phyloP scores from a whole-genome alignment of 1,140 invertebrate genomes.

The Drosophila pseudoobscura region DNA sequence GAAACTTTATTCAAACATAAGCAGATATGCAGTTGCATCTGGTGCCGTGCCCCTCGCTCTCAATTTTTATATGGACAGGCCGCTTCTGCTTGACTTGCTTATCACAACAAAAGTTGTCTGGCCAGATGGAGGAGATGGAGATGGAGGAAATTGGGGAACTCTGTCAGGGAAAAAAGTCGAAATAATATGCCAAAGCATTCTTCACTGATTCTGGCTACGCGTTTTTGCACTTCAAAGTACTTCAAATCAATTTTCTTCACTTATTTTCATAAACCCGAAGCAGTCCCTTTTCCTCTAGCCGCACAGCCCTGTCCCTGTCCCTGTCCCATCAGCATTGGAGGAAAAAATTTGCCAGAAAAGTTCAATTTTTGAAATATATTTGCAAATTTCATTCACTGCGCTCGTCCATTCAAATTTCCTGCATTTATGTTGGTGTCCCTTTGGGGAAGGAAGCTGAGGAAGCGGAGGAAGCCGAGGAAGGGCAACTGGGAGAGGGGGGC shows the following conservation, averaged over 20 bases:
- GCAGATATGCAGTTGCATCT: constrained; percentile 51
- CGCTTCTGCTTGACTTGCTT: constrained; percentile 74
- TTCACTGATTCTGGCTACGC: constrained; percentile 78
- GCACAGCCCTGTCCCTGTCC: neutral
- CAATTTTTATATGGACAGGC: constrained; percentile 45
- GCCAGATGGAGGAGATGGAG: constrained; percentile 23
- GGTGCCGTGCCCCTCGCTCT: neutral
- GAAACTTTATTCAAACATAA: constrained; percentile 64
- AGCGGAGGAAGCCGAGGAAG: constrained; percentile 1
- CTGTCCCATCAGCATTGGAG: constrained; percentile 27
- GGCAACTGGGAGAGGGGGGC: constrained; percentile 18
- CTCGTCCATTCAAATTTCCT: constrained; percentile 83
- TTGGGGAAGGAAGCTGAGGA: constrained; percentile 42
- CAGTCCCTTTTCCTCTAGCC: constrained; percentile 18
- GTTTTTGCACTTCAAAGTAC: constrained; percentile 81
- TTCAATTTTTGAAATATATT: constrained; percentile 83
- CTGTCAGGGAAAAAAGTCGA: constrained; percentile 41
- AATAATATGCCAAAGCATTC: constrained; percentile 81
- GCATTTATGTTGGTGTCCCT: constrained; percentile 77
- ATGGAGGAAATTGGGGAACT: constrained; percentile 1
- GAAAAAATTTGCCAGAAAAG: constrained; percentile 80
- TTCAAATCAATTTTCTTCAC: constrained; percentile 81
- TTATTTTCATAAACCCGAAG: constrained; percentile 78
- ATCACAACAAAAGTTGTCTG: constrained; percentile 71
- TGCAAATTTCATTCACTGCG: constrained; percentile 82